Conservation (phyloP, 2,888 invertebrate species). For the Pristionchus maxplancki region DNA sequence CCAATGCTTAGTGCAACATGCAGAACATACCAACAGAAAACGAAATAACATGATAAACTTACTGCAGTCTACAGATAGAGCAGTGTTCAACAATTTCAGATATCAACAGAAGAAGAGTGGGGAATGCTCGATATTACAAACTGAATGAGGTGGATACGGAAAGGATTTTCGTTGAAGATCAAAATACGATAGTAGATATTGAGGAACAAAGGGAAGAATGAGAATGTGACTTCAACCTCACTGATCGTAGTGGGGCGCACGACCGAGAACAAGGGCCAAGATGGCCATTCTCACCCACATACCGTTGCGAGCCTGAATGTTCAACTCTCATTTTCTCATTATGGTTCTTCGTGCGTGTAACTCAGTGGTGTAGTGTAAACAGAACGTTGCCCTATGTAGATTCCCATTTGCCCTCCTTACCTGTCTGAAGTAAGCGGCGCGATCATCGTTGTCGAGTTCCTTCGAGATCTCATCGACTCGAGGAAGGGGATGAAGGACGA, state of each 20-base stretch:
- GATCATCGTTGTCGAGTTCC: constrained; percentile 94
- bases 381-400: background rate
- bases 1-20: background rate
- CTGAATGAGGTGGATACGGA: background rate
- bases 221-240: background rate
- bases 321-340: background rate
- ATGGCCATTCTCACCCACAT: constrained; percentile 99
- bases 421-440: constrained; percentile 98
- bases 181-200: background rate
- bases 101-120: background rate
- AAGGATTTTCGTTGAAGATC: background rate
- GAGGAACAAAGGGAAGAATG: background rate
- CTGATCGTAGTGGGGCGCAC: constrained; percentile 34
- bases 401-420: background rate
- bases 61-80: constrained; percentile 18
- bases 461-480: constrained; percentile 94
- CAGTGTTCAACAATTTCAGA: background rate
- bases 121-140: constrained; percentile 19
- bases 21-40: background rate
- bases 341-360: too few species aligned
- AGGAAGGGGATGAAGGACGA: constrained; percentile 94
- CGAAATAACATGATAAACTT: background rate
- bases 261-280: constrained; percentile 90
- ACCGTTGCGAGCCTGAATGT: constrained; percentile 88
- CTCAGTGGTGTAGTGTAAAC: background rate